Conservation (phyloP, 2,113 vertebrate genomes). For the Acinonyx jubatus region DNA sequence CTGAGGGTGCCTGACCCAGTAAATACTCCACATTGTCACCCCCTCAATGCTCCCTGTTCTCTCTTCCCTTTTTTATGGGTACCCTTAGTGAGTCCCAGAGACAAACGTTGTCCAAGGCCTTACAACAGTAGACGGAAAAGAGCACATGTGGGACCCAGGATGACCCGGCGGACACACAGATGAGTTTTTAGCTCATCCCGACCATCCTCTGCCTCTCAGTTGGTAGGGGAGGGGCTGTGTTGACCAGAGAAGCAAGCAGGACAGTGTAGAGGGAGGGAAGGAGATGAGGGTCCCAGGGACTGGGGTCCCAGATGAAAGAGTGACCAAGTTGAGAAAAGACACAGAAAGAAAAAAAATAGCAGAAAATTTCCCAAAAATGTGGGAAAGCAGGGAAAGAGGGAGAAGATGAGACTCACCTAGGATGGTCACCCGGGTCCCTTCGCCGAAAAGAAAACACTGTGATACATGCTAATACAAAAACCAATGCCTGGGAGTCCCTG, state of each 20-base stretch:
- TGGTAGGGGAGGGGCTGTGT: not conserved
- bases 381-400: not conserved
- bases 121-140: not conserved
- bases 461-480: conserved; percentile 71
- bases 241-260: not conserved
- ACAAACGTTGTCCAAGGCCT: not conserved
- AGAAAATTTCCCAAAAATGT: not conserved
- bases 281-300: not conserved
- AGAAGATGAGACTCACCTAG: conserved; percentile 68
- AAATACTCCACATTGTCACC: too few relatives aligned
- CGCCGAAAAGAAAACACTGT: conserved; percentile 47
- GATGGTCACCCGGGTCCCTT: conserved; percentile 43
- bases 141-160: not conserved
- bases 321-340: not conserved
- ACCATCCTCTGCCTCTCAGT: not conserved
- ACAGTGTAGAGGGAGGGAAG: not conserved
- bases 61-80: not conserved
- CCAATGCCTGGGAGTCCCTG: not conserved
- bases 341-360: not conserved
- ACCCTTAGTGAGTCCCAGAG: not conserved
- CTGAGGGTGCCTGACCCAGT: not conserved
- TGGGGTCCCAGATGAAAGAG: not conserved
- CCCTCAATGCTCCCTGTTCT: not conserved
- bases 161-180: not conserved
- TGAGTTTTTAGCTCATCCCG: not conserved